phyloP scores from a whole-genome alignment of 37 sponge, comb jelly and placozoan genomes.

The Axinella damicornis region DNA sequence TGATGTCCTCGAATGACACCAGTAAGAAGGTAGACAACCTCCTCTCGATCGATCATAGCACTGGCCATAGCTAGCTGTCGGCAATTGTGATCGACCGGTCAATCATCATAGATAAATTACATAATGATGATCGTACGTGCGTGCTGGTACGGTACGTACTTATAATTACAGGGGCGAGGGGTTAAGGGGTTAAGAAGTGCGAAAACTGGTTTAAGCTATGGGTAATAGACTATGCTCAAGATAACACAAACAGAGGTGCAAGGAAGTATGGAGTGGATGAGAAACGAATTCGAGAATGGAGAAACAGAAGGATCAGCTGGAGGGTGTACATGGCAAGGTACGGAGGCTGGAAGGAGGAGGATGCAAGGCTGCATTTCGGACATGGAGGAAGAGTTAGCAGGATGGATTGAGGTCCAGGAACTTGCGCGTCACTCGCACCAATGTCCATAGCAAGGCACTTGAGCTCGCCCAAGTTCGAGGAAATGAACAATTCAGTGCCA shows the following conservation, averaged over 20 bases:
- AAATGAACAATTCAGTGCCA: too few species aligned
- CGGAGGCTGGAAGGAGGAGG: not conserved
- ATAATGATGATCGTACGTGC: too few species aligned
- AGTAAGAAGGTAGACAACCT: not conserved
- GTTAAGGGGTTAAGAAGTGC: too few species aligned
- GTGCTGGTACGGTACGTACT: not conserved
- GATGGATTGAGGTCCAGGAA: conserved; percentile 13
- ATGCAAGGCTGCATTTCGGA: conserved; percentile 21
- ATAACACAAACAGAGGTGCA: not conserved
- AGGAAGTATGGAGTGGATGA: not conserved
- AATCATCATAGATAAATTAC: too few species aligned
- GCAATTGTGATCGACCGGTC: too few species aligned
- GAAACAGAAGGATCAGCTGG: not conserved
- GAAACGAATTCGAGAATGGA: not conserved
- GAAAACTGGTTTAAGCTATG: conserved; percentile 25
- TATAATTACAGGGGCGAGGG: too few species aligned
- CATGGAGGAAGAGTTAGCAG: conserved; percentile 33
- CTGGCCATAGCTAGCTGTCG: not conserved
- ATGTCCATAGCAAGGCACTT: conserved; percentile 1
- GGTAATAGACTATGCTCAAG: conserved; percentile 17
- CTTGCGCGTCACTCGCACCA: not conserved
- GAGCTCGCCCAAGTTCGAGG: not conserved
- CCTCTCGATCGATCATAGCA: not conserved
- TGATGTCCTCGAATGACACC: not conserved
- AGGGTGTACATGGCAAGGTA: not conserved